phyloP scores from a whole-genome alignment of 1,140 invertebrate species.

The Zaprionus africanus region DNA sequence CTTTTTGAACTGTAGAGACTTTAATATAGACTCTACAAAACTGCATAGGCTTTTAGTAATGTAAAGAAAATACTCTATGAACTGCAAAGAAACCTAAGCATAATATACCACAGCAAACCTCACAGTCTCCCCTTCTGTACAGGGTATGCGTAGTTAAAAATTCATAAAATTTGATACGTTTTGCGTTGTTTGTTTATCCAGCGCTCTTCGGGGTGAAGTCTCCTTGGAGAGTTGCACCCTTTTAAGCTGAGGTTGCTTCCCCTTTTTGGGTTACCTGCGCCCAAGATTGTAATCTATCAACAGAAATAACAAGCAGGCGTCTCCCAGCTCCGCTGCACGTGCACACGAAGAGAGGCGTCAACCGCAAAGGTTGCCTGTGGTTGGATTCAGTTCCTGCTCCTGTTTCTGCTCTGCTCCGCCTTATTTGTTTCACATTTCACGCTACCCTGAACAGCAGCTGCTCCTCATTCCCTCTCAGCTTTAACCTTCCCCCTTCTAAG shows the following conservation, averaged over 20 bases:
- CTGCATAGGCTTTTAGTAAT: no score
- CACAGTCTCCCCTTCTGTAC: background rate
- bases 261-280: conserved; percentile 15
- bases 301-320: conserved; percentile 10
- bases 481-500: background rate
- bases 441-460: conserved; percentile 9
- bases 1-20: no score
- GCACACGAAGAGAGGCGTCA: conserved; percentile 23
- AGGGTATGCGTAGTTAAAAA: conserved; percentile 41
- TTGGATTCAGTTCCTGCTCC: background rate
- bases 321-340: conserved; percentile 12
- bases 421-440: conserved; percentile 32
- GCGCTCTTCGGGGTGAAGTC: conserved; percentile 7
- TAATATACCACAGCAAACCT: no score
- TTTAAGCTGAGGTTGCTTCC: conserved; percentile 1
- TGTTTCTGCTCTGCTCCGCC: conserved; percentile 3
- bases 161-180: conserved; percentile 49
- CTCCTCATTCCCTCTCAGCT: background rate
- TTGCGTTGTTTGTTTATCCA: conserved; percentile 26
- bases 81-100: no score
- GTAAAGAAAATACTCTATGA: no score
- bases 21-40: no score
- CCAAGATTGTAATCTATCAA: conserved; percentile 29
- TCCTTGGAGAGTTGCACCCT: conserved; percentile 9
- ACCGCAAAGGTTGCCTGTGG: conserved; percentile 19